Evolutionary conservation across 2,113 vertebrate species (phyloP).

Genomic region (Marcusenius ussheri): DNA sequence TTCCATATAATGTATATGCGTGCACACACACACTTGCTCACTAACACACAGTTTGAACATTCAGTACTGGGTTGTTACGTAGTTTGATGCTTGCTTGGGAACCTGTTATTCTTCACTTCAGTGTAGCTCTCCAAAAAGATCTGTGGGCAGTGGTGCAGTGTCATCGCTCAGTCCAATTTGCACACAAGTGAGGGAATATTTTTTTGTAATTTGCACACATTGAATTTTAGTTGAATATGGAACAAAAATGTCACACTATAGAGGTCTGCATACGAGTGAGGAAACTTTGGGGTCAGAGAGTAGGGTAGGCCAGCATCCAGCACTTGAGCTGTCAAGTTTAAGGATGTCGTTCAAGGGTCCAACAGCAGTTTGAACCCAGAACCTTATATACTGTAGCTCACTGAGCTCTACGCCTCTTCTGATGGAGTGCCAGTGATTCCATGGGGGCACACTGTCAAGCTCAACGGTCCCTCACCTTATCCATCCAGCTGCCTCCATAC

Average conservation of each 20-base stretch:
- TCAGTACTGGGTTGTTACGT: not conserved
- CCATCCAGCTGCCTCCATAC: conserved; percentile 79
- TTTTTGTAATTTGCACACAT: not conserved
- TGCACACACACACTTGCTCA: not conserved
- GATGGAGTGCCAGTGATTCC: not conserved
- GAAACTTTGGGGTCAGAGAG: not conserved
- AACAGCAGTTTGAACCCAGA: not conserved
- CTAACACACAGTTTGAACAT: not conserved
- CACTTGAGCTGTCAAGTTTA: not conserved
- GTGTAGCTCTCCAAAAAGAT: not conserved
- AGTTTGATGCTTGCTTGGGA: not conserved
- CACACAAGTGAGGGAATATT: not conserved
- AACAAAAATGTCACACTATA: not conserved
- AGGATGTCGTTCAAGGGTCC: not conserved
- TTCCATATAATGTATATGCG: not conserved
- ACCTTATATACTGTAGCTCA: not conserved
- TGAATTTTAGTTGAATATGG: not conserved
- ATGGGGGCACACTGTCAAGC: not conserved
- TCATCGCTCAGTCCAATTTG: not conserved
- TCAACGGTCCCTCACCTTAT: conserved; percentile 23
- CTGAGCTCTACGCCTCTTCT: not conserved
- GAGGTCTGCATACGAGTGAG: not conserved
- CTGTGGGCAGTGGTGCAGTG: not conserved
- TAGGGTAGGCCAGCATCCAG: not conserved
- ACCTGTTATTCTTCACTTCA: not conserved